Percentiles rank a stretch among this genome's conserved stretches.
Evolutionary conservation across 1,140 invertebrate genomes (phyloP).

Genomic region (Papilio polyxenes): DNA sequence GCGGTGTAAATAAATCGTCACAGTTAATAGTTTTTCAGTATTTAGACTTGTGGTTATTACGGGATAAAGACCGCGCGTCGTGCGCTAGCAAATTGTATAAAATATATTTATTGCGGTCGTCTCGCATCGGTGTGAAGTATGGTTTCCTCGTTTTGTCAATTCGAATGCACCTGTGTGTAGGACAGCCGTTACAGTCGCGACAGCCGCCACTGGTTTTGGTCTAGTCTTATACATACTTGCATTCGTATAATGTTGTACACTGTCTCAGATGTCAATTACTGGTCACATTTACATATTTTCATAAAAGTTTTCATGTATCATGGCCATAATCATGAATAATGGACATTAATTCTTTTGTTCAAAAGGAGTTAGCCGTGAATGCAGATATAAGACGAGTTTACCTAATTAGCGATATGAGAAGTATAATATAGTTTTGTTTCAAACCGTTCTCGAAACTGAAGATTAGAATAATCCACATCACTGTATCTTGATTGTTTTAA

Average conservation of each 20-base stretch:
- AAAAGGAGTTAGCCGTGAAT: slow-evolving; percentile 48
- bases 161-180: slow-evolving; percentile 59
- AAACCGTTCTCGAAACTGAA: slow-evolving; percentile 45
- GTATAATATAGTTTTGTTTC: slow-evolving; percentile 78
- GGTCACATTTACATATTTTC: slow-evolving; percentile 65
- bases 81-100: slow-evolving; percentile 58
- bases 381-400: slow-evolving; percentile 59
- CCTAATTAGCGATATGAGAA: slow-evolving; percentile 66
- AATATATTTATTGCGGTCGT: slow-evolving; percentile 68
- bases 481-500: slow-evolving; percentile 42
- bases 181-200: slow-evolving; percentile 27
- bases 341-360: slow-evolving; percentile 42
- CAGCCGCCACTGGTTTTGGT: slow-evolving; percentile 19
- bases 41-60: slow-evolving; percentile 70
- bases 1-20: slow-evolving; percentile 75
- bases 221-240: slow-evolving; percentile 57
- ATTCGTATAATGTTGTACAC: slow-evolving; percentile 58
- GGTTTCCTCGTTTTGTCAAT: slow-evolving; percentile 56
- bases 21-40: slow-evolving; percentile 71
- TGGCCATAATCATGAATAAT: slow-evolving; percentile 43
- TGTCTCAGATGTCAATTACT: slow-evolving; percentile 76
- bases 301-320: slow-evolving; percentile 54
- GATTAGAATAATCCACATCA: slow-evolving; percentile 45
- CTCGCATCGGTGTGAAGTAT: slow-evolving; percentile 64
- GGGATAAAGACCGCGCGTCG: slow-evolving; percentile 65